Evolutionary conservation across 1,140 invertebrate genomes (phyloP).

Genomic region (Apocrypta bakeri): DNA sequence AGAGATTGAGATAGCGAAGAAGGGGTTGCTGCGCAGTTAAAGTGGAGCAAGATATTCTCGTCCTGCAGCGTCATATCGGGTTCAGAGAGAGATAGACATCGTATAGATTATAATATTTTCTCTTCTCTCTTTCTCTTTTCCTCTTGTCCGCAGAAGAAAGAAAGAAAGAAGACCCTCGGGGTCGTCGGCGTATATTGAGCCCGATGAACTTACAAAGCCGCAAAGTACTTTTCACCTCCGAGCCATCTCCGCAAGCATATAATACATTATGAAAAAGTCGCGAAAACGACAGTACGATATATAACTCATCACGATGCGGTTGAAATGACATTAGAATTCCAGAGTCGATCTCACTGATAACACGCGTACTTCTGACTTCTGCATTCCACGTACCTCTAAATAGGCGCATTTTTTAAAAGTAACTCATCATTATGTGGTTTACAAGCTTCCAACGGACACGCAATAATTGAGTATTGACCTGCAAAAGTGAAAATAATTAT

Average conservation of each 20-base stretch:
- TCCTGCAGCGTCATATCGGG: constrained; percentile 10
- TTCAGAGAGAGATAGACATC: too few relatives aligned
- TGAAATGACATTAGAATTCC: constrained; percentile 4
- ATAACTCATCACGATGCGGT: background rate
- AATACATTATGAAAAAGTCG: background rate
- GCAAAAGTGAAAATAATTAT: background rate
- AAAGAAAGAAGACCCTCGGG: constrained; percentile 48
- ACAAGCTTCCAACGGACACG: too few relatives aligned
- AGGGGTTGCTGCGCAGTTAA: constrained; percentile 2
- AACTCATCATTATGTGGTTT: too few relatives aligned
- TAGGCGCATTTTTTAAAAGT: too few relatives aligned
- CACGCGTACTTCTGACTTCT: background rate
- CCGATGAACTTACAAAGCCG: constrained; percentile 11
- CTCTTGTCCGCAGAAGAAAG: constrained; percentile 12
- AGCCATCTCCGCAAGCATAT: background rate
- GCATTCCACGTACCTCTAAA: background rate
- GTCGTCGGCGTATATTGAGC: constrained; percentile 39
- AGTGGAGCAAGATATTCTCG: constrained; percentile 48
- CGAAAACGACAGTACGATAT: background rate
- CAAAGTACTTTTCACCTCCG: background rate
- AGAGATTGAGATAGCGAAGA: background rate
- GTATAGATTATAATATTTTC: constrained; percentile 7
- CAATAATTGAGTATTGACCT: constrained; percentile 14
- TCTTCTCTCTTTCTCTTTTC: background rate
- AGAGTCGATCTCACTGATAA: background rate